These are phyloP conservation scores for Helostoma temminkii DNA, from an alignment of 2,797 vertebrate genomes.

Conservation along the genomic window DNA sequence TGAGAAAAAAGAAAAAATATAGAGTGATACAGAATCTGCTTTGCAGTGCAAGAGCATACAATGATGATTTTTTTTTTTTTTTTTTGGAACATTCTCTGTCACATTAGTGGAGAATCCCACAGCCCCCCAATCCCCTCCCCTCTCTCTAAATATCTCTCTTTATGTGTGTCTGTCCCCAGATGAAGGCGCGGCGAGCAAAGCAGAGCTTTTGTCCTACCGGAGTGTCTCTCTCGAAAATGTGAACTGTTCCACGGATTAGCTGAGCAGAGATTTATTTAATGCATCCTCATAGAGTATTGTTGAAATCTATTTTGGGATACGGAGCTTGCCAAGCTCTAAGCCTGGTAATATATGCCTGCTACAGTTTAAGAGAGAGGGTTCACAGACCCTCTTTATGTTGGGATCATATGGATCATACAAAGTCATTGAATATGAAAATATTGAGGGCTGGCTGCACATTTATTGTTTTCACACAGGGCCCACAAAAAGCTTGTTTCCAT, in stretches of 20 bases:
- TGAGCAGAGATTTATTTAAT: slow-evolving; percentile 90
- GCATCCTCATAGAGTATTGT: slow-evolving; percentile 89
- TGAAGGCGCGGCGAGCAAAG: slow-evolving; percentile 82
- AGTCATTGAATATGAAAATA: slow-evolving; percentile 86
- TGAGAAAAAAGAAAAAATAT: slow-evolving; percentile 62
- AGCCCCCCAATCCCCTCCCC: slow-evolving; percentile 51
- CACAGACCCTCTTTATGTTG: slow-evolving; percentile 86
- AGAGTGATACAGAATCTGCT: slow-evolving; percentile 80
- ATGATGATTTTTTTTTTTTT: slow-evolving; percentile 67
- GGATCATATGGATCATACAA: slow-evolving; percentile 85
- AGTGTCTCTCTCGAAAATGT: slow-evolving; percentile 84
- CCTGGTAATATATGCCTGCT: slow-evolving; percentile 91
- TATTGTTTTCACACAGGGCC: slow-evolving; percentile 77
- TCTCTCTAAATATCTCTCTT: slow-evolving; percentile 83
- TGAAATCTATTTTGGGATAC: slow-evolving; percentile 90
- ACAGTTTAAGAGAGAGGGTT: slow-evolving; percentile 89
- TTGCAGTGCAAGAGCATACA: slow-evolving; percentile 77
- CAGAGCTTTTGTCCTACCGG: slow-evolving; percentile 83
- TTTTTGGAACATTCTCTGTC: slow-evolving; percentile 79
- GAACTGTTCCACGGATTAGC: slow-evolving; percentile 89
- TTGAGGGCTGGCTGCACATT: slow-evolving; percentile 75
- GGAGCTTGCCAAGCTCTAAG: slow-evolving; percentile 87
- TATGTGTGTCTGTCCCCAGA: slow-evolving; percentile 85
- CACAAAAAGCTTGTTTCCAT: slow-evolving; percentile 73
- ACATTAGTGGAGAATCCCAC: slow-evolving; percentile 81